Evolutionary conservation across 2,113 vertebrate species (phyloP).

Genomic region (Pseudonaja textilis): DNA sequence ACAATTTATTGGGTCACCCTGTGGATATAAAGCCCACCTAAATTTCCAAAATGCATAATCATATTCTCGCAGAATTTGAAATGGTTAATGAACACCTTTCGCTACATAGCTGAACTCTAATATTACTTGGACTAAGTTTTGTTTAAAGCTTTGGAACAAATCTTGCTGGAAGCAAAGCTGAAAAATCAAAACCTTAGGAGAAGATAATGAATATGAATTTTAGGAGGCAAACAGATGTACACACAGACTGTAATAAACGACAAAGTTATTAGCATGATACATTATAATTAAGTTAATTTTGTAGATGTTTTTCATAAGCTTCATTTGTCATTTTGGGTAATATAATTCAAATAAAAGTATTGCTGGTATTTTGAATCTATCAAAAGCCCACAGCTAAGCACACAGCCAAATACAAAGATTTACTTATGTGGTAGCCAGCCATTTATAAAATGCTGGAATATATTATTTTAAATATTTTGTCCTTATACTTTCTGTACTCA

Average conservation of each 20-base stretch:
- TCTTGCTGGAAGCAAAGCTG: constrained; percentile 15
- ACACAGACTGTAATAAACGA: constrained; percentile 24
- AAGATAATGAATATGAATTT: constrained; percentile 38
- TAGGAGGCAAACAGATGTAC: constrained; percentile 18
- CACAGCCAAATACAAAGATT: constrained; percentile 16
- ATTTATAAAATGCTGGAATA: constrained; percentile 44
- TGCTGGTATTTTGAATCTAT: constrained; percentile 38
- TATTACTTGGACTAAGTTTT: constrained; percentile 3
- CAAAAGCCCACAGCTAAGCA: constrained; percentile 37
- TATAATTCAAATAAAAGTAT: constrained; percentile 39
- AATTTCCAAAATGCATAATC: not conserved
- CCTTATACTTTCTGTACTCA: constrained; percentile 36
- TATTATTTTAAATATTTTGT: constrained; percentile 29
- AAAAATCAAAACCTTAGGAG: constrained; percentile 39
- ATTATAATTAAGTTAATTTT: constrained; percentile 38
- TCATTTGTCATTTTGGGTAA: constrained; percentile 25
- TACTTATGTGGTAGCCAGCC: constrained; percentile 27
- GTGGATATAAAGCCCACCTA: not conserved
- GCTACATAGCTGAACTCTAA: constrained; percentile 1
- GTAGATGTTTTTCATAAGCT: constrained; percentile 33
- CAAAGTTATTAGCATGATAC: constrained; percentile 35
- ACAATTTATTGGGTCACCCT: not conserved
- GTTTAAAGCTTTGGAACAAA: constrained; percentile 8
- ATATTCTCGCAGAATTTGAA: constrained; percentile 9
- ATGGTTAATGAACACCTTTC: not conserved